Evolutionary conservation across 2,113 vertebrate genomes (phyloP).

Genomic region (Hydropotes inermis): DNA sequence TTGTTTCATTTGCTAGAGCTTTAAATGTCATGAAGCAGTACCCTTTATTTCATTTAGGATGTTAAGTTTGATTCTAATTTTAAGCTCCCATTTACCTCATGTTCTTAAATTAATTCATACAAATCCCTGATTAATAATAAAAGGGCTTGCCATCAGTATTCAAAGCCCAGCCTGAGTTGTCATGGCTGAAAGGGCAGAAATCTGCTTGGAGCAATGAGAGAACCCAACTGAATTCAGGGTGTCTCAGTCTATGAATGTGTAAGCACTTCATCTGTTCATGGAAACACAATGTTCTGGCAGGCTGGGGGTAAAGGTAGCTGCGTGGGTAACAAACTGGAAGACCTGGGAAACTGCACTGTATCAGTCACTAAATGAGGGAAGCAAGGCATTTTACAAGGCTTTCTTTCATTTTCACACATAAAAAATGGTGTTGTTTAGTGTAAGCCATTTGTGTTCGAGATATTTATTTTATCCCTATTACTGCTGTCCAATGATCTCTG

Average conservation of each 20-base stretch:
- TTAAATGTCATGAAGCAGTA: conserved; percentile 64
- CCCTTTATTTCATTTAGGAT: conserved; percentile 80
- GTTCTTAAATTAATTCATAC: conserved; percentile 85
- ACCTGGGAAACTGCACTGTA: conserved; percentile 47
- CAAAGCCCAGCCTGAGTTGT: conserved; percentile 82
- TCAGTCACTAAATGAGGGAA: background rate
- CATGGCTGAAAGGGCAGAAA: conserved; percentile 88
- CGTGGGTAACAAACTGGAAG: background rate
- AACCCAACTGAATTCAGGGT: conserved; percentile 85
- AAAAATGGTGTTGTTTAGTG: background rate
- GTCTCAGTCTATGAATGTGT: conserved; percentile 90
- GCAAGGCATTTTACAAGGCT: background rate
- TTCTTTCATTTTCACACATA: background rate
- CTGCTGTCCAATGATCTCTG: background rate
- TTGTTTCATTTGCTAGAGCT: conserved; percentile 4
- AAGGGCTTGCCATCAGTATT: conserved; percentile 83
- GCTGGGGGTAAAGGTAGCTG: conserved; percentile 34
- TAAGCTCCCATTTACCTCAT: conserved; percentile 72
- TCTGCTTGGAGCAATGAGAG: conserved; percentile 84
- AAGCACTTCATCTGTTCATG: conserved; percentile 86
- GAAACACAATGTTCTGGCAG: conserved; percentile 69
- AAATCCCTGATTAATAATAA: conserved; percentile 85
- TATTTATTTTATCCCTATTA: background rate
- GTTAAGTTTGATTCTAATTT: conserved; percentile 76
- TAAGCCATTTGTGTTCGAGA: background rate